Evolutionary conservation across 2,113 vertebrate genomes (phyloP).

Genomic region (Paradoxurus hermaphroditus): DNA sequence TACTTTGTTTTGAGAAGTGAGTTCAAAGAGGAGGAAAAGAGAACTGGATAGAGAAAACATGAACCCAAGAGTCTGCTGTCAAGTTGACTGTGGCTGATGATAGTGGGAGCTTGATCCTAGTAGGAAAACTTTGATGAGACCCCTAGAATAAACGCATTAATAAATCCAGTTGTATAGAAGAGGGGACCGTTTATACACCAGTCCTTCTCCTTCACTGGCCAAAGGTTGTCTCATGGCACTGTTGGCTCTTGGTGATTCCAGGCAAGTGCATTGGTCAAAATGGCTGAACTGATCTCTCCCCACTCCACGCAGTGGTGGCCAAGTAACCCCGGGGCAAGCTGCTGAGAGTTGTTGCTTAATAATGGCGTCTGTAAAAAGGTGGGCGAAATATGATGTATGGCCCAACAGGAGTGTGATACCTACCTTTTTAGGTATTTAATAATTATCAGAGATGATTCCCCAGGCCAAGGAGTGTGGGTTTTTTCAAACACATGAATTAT

Average conservation of each 20-base stretch:
- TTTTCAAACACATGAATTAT: conserved; percentile 55
- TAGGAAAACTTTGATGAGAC: not conserved
- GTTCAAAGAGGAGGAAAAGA: not conserved
- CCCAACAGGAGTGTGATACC: not conserved
- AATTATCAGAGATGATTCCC: conserved; percentile 22
- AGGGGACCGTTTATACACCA: not conserved
- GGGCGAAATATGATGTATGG: not conserved
- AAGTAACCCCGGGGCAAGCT: not conserved
- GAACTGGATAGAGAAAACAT: not conserved
- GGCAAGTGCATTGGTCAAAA: not conserved
- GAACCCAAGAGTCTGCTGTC: not conserved
- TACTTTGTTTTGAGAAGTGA: not conserved
- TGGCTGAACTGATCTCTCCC: not conserved
- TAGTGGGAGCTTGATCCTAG: not conserved
- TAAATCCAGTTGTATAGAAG: not conserved
- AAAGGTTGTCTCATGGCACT: not conserved
- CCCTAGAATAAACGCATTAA: not conserved
- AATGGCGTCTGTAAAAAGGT: not conserved
- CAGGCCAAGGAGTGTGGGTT: not conserved
- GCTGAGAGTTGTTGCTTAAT: not conserved
- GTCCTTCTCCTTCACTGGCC: not conserved
- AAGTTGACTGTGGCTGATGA: not conserved
- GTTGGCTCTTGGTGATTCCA: not conserved
- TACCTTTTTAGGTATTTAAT: not conserved
- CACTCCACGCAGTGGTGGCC: not conserved